A percentile compares a stretch with the other conserved stretches of the same genome.
Evolutionary conservation across 2,113 vertebrate species (phyloP).

Genomic region (Dasyurus viverrinus): DNA sequence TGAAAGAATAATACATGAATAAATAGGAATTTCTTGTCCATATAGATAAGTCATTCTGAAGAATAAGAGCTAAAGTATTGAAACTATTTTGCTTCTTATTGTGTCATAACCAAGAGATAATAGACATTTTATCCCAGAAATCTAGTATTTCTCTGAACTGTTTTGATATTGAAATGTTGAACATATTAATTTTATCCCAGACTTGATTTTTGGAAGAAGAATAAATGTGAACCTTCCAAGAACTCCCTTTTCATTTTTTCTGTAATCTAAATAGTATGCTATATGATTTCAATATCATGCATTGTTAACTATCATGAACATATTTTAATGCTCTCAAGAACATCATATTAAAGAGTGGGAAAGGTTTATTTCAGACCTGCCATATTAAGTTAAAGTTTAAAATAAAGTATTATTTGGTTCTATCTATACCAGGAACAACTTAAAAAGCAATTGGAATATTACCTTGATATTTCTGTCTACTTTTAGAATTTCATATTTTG

Average conservation of each 20-base stretch:
- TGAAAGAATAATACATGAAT: background rate
- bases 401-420: slow-evolving; percentile 24
- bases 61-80: too few relatives aligned
- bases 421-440: background rate
- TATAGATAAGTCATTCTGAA: slow-evolving; percentile 17
- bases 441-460: slow-evolving; percentile 18
- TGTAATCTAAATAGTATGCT: slow-evolving; percentile 17
- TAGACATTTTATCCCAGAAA: background rate
- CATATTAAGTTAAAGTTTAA: slow-evolving; percentile 9
- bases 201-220: background rate
- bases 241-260: slow-evolving; percentile 19
- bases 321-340: background rate
- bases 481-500: slow-evolving; percentile 6
- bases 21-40: background rate
- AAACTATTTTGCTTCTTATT: background rate
- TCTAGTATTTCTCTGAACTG: background rate
- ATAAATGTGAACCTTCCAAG: background rate
- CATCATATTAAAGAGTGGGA: background rate
- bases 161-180: slow-evolving; percentile 6
- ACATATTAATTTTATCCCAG: slow-evolving; percentile 17
- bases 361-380: background rate
- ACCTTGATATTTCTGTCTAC: slow-evolving; percentile 4
- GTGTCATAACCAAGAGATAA: background rate
- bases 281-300: background rate
- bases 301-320: background rate